Evolutionary conservation across 1,140 invertebrate genomes (phyloP), one percentile per base, ranked within the genome.

Genomic region (Hycleus cichorii): DNA sequence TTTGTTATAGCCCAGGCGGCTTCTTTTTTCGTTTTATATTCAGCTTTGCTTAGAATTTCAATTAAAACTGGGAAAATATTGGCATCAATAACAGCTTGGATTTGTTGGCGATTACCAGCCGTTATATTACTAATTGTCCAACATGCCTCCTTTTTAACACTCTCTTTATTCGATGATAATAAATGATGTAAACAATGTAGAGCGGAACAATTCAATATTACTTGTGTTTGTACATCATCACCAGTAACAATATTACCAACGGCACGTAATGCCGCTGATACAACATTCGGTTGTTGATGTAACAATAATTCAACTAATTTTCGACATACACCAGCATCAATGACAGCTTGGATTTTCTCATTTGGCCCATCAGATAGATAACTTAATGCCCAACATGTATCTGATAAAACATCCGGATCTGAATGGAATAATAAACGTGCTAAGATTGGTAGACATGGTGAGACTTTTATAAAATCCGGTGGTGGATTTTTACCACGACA

Each of bases 51-150:
- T 69, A 98, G 81, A 60, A 97, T 91, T 49, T 94, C 88, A 66
- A 98, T 95, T 39, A 98, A 77, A 47, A 88, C 81, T 3, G 93
- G 93, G 70, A 98, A 95, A 65, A 98, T 95, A 67, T 95, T 92
- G 18, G 91, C 90, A 77, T 97, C 93, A 67, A 98, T 95, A 5
- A 98, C 93, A 60, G 90, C 87, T 87, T 91, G 90, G 64, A 96
- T 95, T 78, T 98, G 96, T 65, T 87, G 83, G 47, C 89, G 83
- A 77, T 97, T 98, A 47, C 96, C 95, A 51, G 95, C 95, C 3
- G 95, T 97, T 49, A 98, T 97, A 77, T 98, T 98, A 40, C 94
- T 97, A 62, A 98, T 88, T 44, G 95, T 97, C 95, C 96, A 98
- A 72, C 94, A 97, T 4, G 95, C 93, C 77, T 98, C 96, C 79